A percentile compares a stretch with the other conserved stretches of the same genome.
phyloP scores from a whole-genome alignment of 2,797 vertebrate species.

The Masticophis lateralis region DNA sequence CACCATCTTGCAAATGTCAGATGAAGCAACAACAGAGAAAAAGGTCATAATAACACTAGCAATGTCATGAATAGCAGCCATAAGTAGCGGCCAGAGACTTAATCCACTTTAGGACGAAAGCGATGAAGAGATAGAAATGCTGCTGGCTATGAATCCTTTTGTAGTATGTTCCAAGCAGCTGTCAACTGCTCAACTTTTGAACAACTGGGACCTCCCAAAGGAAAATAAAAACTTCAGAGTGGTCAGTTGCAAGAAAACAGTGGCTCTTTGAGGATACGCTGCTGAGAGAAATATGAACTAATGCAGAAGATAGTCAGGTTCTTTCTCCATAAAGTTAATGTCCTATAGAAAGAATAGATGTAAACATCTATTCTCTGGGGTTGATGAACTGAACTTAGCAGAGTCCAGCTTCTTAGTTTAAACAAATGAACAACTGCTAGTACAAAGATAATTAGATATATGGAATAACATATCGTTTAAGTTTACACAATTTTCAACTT shows the following conservation, averaged over 20 bases:
- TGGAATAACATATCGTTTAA: background rate
- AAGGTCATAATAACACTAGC: constrained; percentile 65
- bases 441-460: background rate
- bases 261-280: constrained; percentile 63
- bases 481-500: background rate
- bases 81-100: constrained; percentile 67
- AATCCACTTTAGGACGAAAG: constrained; percentile 57
- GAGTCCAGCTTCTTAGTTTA: constrained; percentile 49
- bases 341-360: constrained; percentile 53
- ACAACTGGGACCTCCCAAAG: constrained; percentile 65
- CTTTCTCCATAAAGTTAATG: constrained; percentile 59
- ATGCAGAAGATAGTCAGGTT: constrained; percentile 58
- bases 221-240: constrained; percentile 68
- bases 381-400: constrained; percentile 65
- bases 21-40: constrained; percentile 56
- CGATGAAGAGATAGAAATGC: constrained; percentile 70
- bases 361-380: constrained; percentile 40
- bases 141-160: constrained; percentile 65
- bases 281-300: constrained; percentile 58
- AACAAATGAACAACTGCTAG: constrained; percentile 50
- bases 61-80: constrained; percentile 65
- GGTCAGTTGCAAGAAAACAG: constrained; percentile 65
- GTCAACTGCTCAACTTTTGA: constrained; percentile 64
- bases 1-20: constrained; percentile 55
- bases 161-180: constrained; percentile 64